Evolutionary conservation across 2,797 vertebrate genomes (phyloP).

Genomic region (Triplophysa bombifrons): DNA sequence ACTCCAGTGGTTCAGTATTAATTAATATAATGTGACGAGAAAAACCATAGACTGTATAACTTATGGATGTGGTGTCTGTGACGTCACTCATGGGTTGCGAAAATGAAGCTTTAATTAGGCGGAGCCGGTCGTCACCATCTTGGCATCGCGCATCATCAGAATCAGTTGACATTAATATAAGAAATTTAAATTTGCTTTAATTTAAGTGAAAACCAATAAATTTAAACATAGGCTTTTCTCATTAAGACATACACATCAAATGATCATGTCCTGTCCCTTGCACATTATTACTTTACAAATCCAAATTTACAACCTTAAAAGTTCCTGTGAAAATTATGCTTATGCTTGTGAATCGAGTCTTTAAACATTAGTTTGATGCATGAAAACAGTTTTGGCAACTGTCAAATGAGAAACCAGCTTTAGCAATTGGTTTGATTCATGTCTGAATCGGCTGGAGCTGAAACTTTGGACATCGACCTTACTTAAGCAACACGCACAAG

Average conservation of each 20-base stretch:
- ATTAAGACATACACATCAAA: slow-evolving; percentile 41
- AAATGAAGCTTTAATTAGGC: too few relatives aligned
- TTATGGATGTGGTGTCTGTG: too few relatives aligned
- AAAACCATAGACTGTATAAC: too few relatives aligned
- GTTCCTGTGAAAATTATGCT: too few relatives aligned
- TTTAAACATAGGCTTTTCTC: neutral
- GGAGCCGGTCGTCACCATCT: too few relatives aligned
- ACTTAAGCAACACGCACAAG: slow-evolving; percentile 36
- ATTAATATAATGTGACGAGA: too few relatives aligned
- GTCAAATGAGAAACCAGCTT: slow-evolving; percentile 59
- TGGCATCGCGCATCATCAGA: neutral
- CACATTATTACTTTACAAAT: slow-evolving; percentile 25
- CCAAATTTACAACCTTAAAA: neutral
- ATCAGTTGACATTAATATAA: neutral
- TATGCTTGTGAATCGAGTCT: neutral
- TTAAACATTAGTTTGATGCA: slow-evolving; percentile 9
- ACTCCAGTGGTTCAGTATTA: too few relatives aligned
- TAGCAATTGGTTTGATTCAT: slow-evolving; percentile 42
- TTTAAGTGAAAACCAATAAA: neutral
- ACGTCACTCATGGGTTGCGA: too few relatives aligned
- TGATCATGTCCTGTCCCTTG: slow-evolving; percentile 27
- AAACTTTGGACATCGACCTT: slow-evolving; percentile 62
- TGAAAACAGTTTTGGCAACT: slow-evolving; percentile 64
- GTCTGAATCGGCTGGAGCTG: slow-evolving; percentile 50
- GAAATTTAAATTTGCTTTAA: neutral